Percentiles rank a stretch among this genome's conserved stretches.
phyloP scores from a whole-genome alignment of 2,797 vertebrate genomes.

The Tangara arthus region DNA sequence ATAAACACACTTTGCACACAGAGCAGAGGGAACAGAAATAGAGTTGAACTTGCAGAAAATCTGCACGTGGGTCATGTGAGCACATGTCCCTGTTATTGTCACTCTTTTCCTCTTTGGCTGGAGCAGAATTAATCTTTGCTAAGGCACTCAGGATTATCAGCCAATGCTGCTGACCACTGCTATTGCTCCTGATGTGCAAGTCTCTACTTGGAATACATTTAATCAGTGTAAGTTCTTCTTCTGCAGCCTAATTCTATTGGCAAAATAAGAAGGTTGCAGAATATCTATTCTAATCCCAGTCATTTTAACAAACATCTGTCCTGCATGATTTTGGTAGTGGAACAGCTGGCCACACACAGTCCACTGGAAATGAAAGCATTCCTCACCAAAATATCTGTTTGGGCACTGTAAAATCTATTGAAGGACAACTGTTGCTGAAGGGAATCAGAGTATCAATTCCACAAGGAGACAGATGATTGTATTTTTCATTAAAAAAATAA shows the following conservation, averaged over 20 bases:
- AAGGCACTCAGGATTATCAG: background rate
- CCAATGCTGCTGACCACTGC: background rate
- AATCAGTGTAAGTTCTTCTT: background rate
- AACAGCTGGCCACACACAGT: background rate
- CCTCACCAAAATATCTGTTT: background rate
- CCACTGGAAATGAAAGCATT: background rate
- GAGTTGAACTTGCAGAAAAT: background rate
- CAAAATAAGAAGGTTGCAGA: background rate
- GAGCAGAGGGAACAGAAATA: background rate
- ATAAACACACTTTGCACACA: background rate
- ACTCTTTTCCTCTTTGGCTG: background rate
- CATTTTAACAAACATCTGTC: slow-evolving; percentile 17
- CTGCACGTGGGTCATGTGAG: background rate
- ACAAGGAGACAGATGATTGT: background rate
- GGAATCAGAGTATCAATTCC: background rate
- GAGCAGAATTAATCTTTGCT: background rate
- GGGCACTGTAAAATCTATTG: background rate
- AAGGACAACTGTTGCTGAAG: background rate
- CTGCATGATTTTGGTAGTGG: background rate
- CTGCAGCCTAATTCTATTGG: background rate
- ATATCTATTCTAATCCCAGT: background rate
- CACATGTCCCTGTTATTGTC: background rate
- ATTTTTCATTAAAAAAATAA: background rate
- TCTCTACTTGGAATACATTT: background rate
- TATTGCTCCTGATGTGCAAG: background rate